phyloP scores from a whole-genome alignment of 2,113 vertebrate species.

The Myiozetetes cayanensis region DNA sequence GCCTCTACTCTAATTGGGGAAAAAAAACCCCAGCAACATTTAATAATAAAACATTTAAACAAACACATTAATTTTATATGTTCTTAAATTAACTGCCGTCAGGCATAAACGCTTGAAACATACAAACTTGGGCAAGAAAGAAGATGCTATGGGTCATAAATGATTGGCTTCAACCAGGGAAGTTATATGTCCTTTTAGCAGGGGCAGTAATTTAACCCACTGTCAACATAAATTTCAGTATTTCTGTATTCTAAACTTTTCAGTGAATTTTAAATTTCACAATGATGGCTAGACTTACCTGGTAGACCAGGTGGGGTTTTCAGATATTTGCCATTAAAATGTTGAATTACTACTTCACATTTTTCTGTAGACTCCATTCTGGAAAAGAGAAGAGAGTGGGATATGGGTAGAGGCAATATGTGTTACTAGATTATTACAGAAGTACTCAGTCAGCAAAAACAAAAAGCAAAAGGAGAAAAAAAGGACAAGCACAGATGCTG shows the following conservation, averaged over 20 bases:
- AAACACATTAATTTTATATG: neutral
- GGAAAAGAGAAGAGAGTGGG: constrained; percentile 39
- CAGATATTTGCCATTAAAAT: constrained; percentile 89
- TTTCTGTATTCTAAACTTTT: neutral
- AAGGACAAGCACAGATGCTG: constrained; percentile 2
- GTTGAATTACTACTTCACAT: constrained; percentile 89
- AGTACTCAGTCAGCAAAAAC: neutral
- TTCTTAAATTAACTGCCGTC: neutral
- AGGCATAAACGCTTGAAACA: neutral
- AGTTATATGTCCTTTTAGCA: neutral
- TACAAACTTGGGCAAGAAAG: neutral
- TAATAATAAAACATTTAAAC: neutral
- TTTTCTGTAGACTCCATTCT: constrained; percentile 90
- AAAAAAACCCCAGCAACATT: neutral
- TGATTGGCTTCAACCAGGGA: neutral
- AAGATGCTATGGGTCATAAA: neutral
- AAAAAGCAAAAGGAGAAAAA: neutral
- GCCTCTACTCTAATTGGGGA: neutral
- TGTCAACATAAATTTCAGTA: neutral
- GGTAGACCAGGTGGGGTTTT: constrained; percentile 86
- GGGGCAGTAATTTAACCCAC: neutral
- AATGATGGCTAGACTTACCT: constrained; percentile 71
- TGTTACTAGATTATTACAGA: neutral
- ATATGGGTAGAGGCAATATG: neutral
- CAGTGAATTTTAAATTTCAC: neutral